Percentiles rank a stretch among this genome's conserved stretches.
Conservation (phyloP, 2,113 vertebrate species). For the Mus spicilegus region DNA sequence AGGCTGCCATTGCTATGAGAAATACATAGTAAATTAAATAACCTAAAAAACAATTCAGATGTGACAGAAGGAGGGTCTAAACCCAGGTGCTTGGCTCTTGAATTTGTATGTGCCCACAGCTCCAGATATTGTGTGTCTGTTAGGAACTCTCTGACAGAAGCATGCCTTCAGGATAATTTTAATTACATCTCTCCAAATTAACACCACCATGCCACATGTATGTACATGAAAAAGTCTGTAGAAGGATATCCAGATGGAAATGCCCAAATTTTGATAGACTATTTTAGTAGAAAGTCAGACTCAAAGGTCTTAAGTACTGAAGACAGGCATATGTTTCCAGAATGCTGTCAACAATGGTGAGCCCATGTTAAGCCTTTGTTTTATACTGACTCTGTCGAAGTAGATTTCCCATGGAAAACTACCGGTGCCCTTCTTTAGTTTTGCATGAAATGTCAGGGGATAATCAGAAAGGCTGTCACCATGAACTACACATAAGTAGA, state of each 20-base stretch:
- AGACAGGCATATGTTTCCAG: background rate
- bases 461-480: background rate
- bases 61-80: background rate
- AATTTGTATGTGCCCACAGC: background rate
- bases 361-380: background rate
- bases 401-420: background rate
- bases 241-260: background rate
- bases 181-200: slow-evolving; percentile 40
- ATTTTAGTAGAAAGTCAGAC: background rate
- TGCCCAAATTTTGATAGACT: background rate
- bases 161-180: slow-evolving; percentile 51
- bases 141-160: background rate
- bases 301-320: background rate
- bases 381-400: background rate
- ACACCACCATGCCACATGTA: background rate
- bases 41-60: background rate
- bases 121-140: background rate
- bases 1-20: background rate
- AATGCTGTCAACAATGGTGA: background rate
- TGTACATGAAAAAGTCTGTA: background rate
- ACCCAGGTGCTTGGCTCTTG: background rate
- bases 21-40: background rate
- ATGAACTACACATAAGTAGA: background rate
- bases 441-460: background rate
- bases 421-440: background rate